Conservation (phyloP, 2,888 invertebrate genomes). For the Artemia sp. region DNA sequence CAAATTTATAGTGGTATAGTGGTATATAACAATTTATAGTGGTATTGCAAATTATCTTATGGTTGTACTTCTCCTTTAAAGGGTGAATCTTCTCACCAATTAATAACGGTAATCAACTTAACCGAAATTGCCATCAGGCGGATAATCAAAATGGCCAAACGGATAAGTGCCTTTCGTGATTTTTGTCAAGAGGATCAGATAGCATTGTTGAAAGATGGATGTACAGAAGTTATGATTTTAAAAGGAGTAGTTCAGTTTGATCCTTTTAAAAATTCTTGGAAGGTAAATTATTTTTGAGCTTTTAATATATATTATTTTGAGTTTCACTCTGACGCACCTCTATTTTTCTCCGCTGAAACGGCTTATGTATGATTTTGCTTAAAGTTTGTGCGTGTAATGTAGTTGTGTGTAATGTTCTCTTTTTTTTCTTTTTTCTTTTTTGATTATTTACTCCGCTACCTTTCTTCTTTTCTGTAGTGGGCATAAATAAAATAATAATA, state of each 20-base stretch:
- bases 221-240: conserved; percentile 89
- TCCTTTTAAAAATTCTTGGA: conserved; percentile 72
- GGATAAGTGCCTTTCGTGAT: conserved; percentile 58
- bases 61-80: conserved; percentile 25
- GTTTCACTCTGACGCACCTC: background rate
- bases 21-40: no score
- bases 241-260: conserved; percentile 84
- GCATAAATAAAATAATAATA: no score
- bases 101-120: conserved; percentile 69
- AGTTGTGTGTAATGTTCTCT: no score
- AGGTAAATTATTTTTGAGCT: conserved; percentile 37
- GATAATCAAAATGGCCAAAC: conserved; percentile 43
- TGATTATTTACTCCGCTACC: no score
- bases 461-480: no score
- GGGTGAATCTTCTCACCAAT: conserved; percentile 26
- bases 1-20: no score
- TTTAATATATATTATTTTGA: no score
- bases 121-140: conserved; percentile 80
- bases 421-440: no score
- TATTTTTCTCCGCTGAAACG: no score
- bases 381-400: no score
- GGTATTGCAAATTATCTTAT: no score
- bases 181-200: conserved; percentile 90
- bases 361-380: no score
- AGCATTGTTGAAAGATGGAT: conserved; percentile 70